phyloP scores from a whole-genome alignment of 2,113 vertebrate species.

The Gymnorhina tibicen region DNA sequence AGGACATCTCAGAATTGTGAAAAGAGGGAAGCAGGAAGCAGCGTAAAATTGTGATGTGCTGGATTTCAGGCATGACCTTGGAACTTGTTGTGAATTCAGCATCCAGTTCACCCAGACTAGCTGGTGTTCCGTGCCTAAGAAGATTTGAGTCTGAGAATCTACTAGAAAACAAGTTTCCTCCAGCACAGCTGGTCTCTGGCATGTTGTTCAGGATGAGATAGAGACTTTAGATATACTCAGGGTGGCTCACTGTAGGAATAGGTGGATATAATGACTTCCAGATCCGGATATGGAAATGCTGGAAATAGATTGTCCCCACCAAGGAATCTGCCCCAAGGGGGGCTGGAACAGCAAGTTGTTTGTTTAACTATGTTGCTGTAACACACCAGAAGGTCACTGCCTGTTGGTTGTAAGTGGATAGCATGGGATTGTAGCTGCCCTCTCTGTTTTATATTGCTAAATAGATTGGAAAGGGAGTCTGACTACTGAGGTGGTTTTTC shows the following conservation, averaged over 20 bases:
- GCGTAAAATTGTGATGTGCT: neutral
- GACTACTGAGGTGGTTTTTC: neutral
- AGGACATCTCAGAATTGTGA: neutral
- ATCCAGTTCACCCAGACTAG: neutral
- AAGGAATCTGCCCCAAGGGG: constrained; percentile 13
- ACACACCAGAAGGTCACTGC: neutral
- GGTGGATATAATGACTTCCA: constrained; percentile 46
- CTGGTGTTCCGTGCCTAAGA: neutral
- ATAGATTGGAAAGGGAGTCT: neutral
- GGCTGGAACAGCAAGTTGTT: neutral
- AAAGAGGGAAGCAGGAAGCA: neutral
- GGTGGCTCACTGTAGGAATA: constrained; percentile 22
- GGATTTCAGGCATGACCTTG: neutral
- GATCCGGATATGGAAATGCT: constrained; percentile 29
- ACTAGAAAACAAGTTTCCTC: neutral
- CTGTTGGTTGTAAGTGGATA: neutral
- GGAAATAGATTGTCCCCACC: constrained; percentile 33
- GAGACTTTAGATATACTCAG: constrained; percentile 16
- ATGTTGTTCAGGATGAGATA: constrained; percentile 9
- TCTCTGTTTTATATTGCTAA: neutral
- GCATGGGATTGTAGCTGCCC: neutral
- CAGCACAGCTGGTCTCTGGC: neutral
- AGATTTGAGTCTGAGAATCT: neutral
- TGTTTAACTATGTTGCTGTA: constrained; percentile 18
- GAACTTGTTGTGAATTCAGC: neutral